Conservation (phyloP, 2,113 vertebrate genomes). For the Spheniscus mendiculus region DNA sequence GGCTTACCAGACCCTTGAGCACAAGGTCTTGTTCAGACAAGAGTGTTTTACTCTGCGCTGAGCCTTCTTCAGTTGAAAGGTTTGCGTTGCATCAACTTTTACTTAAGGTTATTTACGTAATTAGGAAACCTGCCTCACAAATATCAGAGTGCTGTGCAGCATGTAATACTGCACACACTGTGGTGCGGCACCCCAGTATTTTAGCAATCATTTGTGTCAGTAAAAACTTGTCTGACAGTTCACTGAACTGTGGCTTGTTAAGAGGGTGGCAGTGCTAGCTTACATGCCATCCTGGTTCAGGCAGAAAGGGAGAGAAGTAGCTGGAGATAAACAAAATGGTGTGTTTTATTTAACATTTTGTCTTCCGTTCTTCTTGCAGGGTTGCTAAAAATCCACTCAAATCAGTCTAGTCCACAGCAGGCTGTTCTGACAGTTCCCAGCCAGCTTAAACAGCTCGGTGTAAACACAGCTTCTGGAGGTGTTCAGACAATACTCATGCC, state of each 20-base stretch:
- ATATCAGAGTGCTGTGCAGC: neutral
- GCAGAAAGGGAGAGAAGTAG: constrained; percentile 40
- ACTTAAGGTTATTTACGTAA: neutral
- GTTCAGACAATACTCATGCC: constrained; percentile 94
- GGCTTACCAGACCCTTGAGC: neutral
- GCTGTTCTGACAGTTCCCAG: constrained; percentile 92
- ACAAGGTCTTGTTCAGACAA: neutral
- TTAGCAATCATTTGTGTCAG: neutral
- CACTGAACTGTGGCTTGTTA: neutral
- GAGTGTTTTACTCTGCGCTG: neutral
- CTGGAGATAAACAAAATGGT: constrained; percentile 28
- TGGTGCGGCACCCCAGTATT: neutral
- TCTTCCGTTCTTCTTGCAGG: constrained; percentile 76
- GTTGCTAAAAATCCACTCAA: constrained; percentile 92
- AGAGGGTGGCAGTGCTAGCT: neutral
- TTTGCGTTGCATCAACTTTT: neutral
- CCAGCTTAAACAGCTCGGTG: constrained; percentile 91
- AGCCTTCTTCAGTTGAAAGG: neutral
- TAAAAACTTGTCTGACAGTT: neutral
- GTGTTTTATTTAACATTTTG: constrained; percentile 59
- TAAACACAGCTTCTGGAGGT: constrained; percentile 79
- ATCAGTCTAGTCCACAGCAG: constrained; percentile 87
- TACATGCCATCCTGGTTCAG: neutral
- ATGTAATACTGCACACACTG: neutral
- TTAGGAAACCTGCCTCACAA: neutral